A percentile compares a stretch with the other conserved stretches of the same genome.
Conservation (phyloP, 2,888 invertebrate species). For the Linnaemya tessellans region DNA sequence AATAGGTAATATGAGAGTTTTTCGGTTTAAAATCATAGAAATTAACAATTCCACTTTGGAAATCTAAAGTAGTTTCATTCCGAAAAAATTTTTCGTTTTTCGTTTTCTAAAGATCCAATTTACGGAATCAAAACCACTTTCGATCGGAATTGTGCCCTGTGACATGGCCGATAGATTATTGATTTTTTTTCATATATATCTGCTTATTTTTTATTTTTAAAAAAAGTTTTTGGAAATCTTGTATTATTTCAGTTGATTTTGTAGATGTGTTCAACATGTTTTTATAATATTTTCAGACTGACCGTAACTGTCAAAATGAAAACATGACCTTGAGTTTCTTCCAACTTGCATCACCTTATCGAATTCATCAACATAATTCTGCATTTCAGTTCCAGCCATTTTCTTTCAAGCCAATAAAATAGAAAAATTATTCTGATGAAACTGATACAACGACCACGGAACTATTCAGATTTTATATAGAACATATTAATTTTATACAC, state of each 20-base stretch:
- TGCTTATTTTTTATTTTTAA: not conserved
- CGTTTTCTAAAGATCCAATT: too few relatives aligned
- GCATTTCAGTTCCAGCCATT: not conserved
- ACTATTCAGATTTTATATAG: not conserved
- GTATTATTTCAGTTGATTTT: not conserved
- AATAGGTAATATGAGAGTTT: too few relatives aligned
- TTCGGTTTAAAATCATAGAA: too few relatives aligned
- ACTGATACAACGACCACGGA: not conserved
- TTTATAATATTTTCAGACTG: not conserved
- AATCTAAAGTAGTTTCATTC: too few relatives aligned
- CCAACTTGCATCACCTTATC: not conserved
- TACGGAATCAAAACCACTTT: too few relatives aligned
- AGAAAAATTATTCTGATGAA: not conserved
- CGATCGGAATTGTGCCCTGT: too few relatives aligned
- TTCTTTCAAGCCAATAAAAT: not conserved
- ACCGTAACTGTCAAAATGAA: not conserved
- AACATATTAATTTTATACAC: not conserved
- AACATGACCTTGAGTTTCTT: slow-evolving; percentile 17
- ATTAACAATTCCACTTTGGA: too few relatives aligned
- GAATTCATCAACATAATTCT: slow-evolving; percentile 12
- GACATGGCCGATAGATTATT: too few relatives aligned
- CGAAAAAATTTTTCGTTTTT: too few relatives aligned
- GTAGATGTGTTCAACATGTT: not conserved
- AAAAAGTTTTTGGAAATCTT: not conserved
- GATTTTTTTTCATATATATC: too few relatives aligned